Evolutionary conservation across 2,113 vertebrate genomes (phyloP).

Genomic region (Craseonycteris thonglongyai): DNA sequence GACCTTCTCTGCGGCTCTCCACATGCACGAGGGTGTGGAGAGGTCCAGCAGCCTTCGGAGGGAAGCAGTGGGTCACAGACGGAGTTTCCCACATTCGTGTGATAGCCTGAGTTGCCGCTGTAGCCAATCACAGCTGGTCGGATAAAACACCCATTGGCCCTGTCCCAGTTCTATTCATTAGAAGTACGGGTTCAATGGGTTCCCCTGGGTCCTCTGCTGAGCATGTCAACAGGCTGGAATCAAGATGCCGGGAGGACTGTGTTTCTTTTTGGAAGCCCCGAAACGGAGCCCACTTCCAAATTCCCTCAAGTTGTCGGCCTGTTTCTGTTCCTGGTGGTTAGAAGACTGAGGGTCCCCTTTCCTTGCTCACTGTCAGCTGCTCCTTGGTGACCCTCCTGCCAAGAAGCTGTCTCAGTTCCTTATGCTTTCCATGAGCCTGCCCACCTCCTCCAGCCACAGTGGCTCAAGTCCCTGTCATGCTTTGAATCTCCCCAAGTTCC

Average conservation of each 20-base stretch:
- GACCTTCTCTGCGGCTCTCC: background rate
- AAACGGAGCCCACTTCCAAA: background rate
- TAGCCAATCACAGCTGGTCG: background rate
- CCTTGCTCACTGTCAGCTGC: background rate
- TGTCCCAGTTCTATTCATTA: background rate
- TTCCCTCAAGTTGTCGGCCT: background rate
- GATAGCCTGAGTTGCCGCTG: background rate
- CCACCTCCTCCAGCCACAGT: background rate
- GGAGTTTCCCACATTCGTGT: fast-evolving
- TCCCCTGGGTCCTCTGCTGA: background rate
- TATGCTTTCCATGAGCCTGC: fast-evolving
- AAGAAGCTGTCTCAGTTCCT: background rate
- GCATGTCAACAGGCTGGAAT: background rate
- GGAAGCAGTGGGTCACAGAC: fast-evolving
- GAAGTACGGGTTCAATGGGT: background rate
- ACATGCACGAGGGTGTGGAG: fast-evolving
- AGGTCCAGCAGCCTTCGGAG: background rate
- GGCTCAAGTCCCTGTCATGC: background rate
- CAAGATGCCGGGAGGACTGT: fast-evolving
- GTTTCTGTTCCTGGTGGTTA: fast-evolving
- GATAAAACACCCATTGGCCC: fast-evolving
- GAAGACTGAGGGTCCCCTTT: background rate
- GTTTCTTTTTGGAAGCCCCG: background rate
- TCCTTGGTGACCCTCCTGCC: background rate
- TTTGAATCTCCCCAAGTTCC: background rate